Evolutionary conservation across 1,140 invertebrate genomes (phyloP).

Genomic region (Calephelis nemesis): DNA sequence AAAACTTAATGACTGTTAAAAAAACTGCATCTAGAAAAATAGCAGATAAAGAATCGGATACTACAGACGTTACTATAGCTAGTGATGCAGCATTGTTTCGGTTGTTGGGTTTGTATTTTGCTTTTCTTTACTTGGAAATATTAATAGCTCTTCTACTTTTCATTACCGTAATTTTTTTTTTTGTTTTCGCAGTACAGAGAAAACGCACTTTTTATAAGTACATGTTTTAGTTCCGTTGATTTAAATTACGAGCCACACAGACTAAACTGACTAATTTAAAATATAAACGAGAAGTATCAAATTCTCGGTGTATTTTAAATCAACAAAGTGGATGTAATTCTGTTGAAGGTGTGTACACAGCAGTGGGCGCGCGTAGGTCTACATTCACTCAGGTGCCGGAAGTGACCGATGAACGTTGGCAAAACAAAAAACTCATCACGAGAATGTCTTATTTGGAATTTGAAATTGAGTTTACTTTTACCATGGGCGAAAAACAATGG

Average conservation of each 20-base stretch:
- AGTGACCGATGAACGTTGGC: constrained; percentile 43
- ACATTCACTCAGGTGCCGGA: constrained; percentile 43
- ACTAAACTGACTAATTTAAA: neutral
- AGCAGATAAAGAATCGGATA: neutral
- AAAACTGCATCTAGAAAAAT: neutral
- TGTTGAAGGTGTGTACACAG: constrained; percentile 41
- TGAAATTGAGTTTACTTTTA: constrained; percentile 54
- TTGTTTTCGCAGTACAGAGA: too few relatives aligned
- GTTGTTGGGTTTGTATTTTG: constrained; percentile 8
- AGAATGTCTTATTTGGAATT: constrained; percentile 51
- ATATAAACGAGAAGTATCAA: neutral
- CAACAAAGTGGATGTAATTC: too few relatives aligned
- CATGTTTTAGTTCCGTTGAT: too few relatives aligned
- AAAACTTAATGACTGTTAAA: constrained; percentile 39
- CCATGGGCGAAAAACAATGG: constrained; percentile 41
- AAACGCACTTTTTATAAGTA: too few relatives aligned
- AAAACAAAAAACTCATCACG: constrained; percentile 34
- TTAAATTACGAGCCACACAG: too few relatives aligned
- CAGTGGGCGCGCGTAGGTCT: constrained; percentile 34
- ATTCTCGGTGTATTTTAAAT: neutral
- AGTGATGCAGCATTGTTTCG: constrained; percentile 38
- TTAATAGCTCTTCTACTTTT: too few relatives aligned
- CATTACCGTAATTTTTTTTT: too few relatives aligned
- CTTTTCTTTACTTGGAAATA: neutral
- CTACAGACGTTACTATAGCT: constrained; percentile 36